These are phyloP conservation scores for Vulpes vulpes DNA, from an alignment of 2,113 vertebrate species.

Conservation along the genomic window DNA sequence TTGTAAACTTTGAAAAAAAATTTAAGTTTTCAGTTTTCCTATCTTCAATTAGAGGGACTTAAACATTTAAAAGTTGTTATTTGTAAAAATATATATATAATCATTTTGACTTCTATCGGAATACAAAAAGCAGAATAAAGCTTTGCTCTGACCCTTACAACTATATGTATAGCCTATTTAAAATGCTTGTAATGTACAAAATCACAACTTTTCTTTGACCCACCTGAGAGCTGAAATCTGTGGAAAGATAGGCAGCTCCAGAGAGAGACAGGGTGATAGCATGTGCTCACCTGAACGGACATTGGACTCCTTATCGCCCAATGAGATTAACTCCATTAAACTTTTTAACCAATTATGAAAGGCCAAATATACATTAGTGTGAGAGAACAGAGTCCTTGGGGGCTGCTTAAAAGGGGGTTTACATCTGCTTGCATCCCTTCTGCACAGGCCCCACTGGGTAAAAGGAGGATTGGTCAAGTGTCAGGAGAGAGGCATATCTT, in stretches of 20 bases:
- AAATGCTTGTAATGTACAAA: neutral
- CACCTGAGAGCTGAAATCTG: neutral
- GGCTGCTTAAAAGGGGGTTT: fast-evolving
- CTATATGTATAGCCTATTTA: too few species aligned
- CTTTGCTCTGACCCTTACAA: neutral
- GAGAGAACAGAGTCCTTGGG: too few species aligned
- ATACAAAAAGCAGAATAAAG: neutral
- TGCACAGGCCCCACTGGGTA: neutral
- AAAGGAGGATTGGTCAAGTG: too few species aligned
- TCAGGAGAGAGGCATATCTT: too few species aligned
- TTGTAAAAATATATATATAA: neutral
- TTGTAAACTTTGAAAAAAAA: neutral
- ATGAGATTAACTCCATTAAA: neutral
- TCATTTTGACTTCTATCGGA: neutral
- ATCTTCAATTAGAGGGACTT: neutral
- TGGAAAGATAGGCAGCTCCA: too few species aligned
- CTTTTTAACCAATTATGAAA: neutral
- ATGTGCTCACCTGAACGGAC: neutral
- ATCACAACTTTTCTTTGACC: too few species aligned
- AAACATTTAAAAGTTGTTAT: neutral
- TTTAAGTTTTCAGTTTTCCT: neutral
- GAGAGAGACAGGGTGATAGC: neutral
- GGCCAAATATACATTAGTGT: neutral
- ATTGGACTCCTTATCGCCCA: neutral
- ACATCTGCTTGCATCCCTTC: neutral